Evolutionary conservation across 2,797 vertebrate genomes (phyloP).

Genomic region (Spinus pinus): DNA sequence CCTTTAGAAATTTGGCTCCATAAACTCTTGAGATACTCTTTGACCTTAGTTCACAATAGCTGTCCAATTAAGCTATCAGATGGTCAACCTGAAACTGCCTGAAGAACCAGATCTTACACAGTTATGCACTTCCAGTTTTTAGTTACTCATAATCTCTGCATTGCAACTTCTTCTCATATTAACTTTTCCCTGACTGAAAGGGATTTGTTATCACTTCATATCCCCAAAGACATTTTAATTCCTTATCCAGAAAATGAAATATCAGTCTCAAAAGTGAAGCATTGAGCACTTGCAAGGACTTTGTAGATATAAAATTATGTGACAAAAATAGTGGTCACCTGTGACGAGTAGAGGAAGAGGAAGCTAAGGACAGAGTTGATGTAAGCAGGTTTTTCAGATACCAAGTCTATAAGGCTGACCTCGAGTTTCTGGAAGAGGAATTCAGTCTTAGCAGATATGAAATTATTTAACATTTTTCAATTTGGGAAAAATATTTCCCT

Average conservation of each 20-base stretch:
- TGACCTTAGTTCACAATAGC: neutral
- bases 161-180: neutral
- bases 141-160: neutral
- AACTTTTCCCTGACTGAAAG: neutral
- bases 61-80: neutral
- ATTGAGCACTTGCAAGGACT: neutral
- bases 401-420: neutral
- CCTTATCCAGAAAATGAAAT: constrained; percentile 12
- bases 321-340: neutral
- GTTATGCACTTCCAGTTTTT: neutral
- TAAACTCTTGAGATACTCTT: neutral
- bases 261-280: neutral
- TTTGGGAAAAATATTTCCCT: neutral
- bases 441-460: neutral
- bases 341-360: neutral
- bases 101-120: neutral
- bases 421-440: neutral
- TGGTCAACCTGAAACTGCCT: neutral
- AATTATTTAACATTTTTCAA: neutral
- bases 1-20: neutral
- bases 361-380: neutral
- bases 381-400: neutral
- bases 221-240: constrained; percentile 3
- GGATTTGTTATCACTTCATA: constrained; percentile 1
- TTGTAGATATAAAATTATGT: neutral